Evolutionary conservation across 2,797 vertebrate genomes (phyloP).

Genomic region (Thaleichthys pacificus): DNA sequence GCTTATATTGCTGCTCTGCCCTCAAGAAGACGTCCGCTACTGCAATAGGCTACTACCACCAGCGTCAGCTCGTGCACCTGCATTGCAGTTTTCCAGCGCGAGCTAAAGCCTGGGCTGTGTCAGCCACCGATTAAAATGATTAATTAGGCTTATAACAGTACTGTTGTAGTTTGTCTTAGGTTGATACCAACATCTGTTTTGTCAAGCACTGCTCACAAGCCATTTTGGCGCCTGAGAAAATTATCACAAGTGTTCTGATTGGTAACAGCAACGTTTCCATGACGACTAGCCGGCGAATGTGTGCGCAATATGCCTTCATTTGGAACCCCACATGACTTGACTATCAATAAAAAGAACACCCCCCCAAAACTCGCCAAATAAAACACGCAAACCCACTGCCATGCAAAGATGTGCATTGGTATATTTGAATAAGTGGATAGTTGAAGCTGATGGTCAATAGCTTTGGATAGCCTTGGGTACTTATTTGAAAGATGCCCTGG

Average conservation of each 20-base stretch:
- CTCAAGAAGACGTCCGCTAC: slow-evolving; percentile 39
- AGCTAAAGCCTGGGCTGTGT: slow-evolving; percentile 14
- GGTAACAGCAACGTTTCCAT: slow-evolving; percentile 25
- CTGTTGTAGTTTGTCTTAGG: no score
- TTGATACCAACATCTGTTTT: no score
- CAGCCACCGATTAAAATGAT: slow-evolving; percentile 12
- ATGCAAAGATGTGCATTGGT: background rate
- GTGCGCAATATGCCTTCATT: slow-evolving; percentile 4
- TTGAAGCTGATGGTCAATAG: no score
- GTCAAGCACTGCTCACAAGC: no score
- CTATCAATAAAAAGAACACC: background rate
- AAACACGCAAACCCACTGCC: background rate
- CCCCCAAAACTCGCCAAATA: background rate
- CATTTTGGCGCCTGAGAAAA: slow-evolving; percentile 2
- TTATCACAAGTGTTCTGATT: slow-evolving; percentile 7
- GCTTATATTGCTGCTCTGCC: slow-evolving; percentile 24
- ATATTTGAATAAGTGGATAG: no score
- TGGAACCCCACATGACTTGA: slow-evolving; percentile 12
- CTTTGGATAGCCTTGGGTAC: no score
- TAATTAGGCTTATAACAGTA: no score
- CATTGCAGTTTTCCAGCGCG: slow-evolving; percentile 76
- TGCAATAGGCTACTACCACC: slow-evolving; percentile 48
- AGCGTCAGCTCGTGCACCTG: slow-evolving; percentile 53
- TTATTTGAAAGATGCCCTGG: no score
- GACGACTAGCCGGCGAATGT: slow-evolving; percentile 20